Evolutionary conservation across 2,888 invertebrate species (phyloP), one percentile per base, ranked within the genome.

Genomic region (Parthenolecanium corni): DNA sequence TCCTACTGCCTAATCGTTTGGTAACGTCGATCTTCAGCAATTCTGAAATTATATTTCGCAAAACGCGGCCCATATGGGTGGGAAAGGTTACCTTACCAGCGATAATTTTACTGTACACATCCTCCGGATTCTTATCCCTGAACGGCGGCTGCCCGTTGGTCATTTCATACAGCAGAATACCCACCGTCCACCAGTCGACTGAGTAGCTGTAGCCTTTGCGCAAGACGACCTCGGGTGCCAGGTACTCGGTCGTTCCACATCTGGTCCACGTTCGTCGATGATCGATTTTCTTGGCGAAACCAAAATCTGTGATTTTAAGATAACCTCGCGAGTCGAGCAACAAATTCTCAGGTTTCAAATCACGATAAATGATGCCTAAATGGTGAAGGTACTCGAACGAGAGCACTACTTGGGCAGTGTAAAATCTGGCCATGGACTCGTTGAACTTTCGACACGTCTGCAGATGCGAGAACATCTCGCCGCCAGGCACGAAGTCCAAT

Each of bases 131-230:
- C 23, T 61, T 61, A 51, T 61, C 61, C 38, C 49, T 61, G 51
- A 61, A 61, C n/a, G 61, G 61, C 14, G 61, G 61, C 51, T 61
- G 61, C 1, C 61, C 61, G 51, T 61, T 61, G 38, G 61, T 61
- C 61, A 61, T 61, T 16, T 61, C 61, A 23, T 61, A 61, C 49
- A 61, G 16, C 16, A 61, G 61, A 20, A 61, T 61, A 2, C 61
- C 61, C 5, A 61, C 61, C 16, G 61, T 61, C 61, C 61, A 61
- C 61, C 61, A 61, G 16, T 61, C 61, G 12, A 61, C 61, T n/a
- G 61, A 61, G 24, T 61, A 61, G 25, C 61, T 61, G 51, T 61
- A 61, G 6, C 61, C 51, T 38, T 61, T 49, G 9, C 61, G 49
- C n/a, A 51, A 24, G 11, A 61, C 61, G 3, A 61, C 61, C n/a